Base-by-base conservation (phyloP, 2,888 invertebrate species). In the Formica aserva region DNA sequence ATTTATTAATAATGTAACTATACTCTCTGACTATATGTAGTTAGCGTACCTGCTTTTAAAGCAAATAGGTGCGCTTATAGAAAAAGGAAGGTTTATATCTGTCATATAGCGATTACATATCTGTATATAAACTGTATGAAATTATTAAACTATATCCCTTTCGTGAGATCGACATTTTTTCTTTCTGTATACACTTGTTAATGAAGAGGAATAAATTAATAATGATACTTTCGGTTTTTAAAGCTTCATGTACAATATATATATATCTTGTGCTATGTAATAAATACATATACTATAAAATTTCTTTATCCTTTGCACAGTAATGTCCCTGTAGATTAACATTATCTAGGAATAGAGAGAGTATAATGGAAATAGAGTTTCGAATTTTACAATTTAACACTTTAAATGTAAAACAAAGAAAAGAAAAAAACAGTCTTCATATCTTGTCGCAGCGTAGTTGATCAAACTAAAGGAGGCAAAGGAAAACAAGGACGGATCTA, bases 391-490 rank as follows among this genome's bases (percentile, higher is more conserved):
- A 83, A 90, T 87, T 88, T 86, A 90, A 86, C 88, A 71, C 85
- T 84, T 84, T 84, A 89, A 86, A 88, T 85, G 83, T 89, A 91
- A 85, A 86, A 90, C 83, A 86, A 87, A 88, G 91, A 91, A 91
- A 85, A 86, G 85, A 89, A 83, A 87, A 88, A 88, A 92, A 91
- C 91, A 92, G 92, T 93, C 92, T 93, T 93, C 75, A 29, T 92
- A 85, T 92, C 89, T 92, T 93, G 91, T 89, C 87, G 92, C 88
- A 91, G 92, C 91, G 85, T 89, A 85, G 90, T 85, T 87, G 88
- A 84, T 88, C 83, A 87, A 89, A 89, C 87, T 84, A 88, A 92
- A 90, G 87, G 89, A 91, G 90, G 86, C 85, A 91, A 90, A 87
- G 89, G 91, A 89, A 90, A 87, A 88, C 88, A 88, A 90, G 91